phyloP scores from a whole-genome alignment of 2,888 invertebrate genomes.

The Microplitis deprimator region DNA sequence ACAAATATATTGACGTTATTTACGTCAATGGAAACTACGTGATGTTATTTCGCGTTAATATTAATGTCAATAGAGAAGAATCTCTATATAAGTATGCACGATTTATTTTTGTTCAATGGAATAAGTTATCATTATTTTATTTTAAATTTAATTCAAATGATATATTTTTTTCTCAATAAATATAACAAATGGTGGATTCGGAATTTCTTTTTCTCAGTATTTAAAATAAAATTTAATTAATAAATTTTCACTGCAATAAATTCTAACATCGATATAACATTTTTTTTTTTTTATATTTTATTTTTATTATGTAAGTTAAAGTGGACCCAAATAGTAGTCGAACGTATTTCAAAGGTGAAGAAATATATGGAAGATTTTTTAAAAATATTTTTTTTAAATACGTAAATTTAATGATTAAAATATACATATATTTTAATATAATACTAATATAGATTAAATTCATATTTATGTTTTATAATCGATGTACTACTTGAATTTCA shows the following conservation, averaged over 20 bases:
- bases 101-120: too few species aligned
- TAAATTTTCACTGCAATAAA: slow-evolving; percentile 37
- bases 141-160: too few species aligned
- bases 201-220: neutral
- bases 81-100: too few species aligned
- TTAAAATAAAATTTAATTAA: neutral
- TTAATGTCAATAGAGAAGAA: too few species aligned
- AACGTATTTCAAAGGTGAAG: slow-evolving; percentile 57
- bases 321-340: slow-evolving; percentile 67
- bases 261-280: slow-evolving; percentile 52
- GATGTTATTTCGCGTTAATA: too few species aligned
- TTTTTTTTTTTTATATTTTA: slow-evolving; percentile 26
- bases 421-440: neutral
- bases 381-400: slow-evolving; percentile 25
- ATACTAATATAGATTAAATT: neutral
- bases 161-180: neutral
- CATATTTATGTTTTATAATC: neutral
- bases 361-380: slow-evolving; percentile 15
- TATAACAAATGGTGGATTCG: neutral
- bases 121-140: too few species aligned
- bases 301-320: slow-evolving; percentile 57
- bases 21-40: too few species aligned
- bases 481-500: neutral
- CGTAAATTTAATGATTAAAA: neutral
- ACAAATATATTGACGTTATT: too few species aligned